phyloP scores from a whole-genome alignment of 2,797 vertebrate species.

The Xenopus petersii region DNA sequence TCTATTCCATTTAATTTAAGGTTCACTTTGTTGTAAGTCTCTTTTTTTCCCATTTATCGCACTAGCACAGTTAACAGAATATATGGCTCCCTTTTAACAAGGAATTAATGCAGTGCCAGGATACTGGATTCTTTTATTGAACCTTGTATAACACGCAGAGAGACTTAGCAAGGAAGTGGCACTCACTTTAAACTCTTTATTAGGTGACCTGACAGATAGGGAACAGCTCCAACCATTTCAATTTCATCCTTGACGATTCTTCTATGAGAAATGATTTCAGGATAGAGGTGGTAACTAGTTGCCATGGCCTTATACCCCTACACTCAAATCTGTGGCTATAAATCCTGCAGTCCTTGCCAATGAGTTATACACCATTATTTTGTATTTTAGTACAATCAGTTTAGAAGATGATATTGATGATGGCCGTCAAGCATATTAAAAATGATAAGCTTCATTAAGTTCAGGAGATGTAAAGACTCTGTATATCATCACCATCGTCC shows the following conservation, averaged over 20 bases:
- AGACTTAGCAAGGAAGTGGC: conserved; percentile 11
- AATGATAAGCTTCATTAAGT: too few species aligned
- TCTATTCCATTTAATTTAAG: conserved; percentile 60
- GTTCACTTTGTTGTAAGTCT: conserved; percentile 56
- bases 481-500: too few species aligned
- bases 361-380: background rate
- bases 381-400: background rate
- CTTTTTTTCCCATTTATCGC: conserved; percentile 56
- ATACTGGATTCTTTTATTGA: conserved; percentile 29
- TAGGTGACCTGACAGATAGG: background rate
- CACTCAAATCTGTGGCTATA: background rate
- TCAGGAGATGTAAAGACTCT: too few species aligned
- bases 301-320: background rate
- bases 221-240: conserved; percentile 4
- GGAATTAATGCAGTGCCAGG: conserved; percentile 29
- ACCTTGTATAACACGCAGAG: conserved; percentile 28
- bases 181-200: conserved; percentile 23
- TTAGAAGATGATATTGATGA: too few species aligned
- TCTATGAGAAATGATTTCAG: background rate
- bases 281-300: background rate
- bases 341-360: conserved; percentile 12
- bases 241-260: background rate
- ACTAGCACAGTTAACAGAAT: conserved; percentile 42
- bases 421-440: too few species aligned
- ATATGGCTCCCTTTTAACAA: conserved; percentile 3